phyloP scores from a whole-genome alignment of 2,113 vertebrate genomes.

The Lamprologus sp. region DNA sequence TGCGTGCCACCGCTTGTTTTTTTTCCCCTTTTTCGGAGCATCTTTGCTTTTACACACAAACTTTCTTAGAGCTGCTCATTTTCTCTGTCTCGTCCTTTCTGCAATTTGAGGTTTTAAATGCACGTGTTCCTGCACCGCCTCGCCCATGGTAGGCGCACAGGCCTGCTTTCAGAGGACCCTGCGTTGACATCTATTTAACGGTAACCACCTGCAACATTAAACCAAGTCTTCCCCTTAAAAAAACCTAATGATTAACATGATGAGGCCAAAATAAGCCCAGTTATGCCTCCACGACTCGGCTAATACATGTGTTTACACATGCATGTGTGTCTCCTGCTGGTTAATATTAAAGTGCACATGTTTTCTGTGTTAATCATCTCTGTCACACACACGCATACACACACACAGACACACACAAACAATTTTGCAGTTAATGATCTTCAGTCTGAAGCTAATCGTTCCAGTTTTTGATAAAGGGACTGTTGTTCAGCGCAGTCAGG shows the following conservation, averaged over 20 bases:
- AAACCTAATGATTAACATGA: background rate
- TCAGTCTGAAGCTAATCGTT: conserved; percentile 32
- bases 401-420: background rate
- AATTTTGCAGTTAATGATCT: conserved; percentile 23
- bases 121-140: conserved; percentile 7
- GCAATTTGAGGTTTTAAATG: conserved; percentile 37
- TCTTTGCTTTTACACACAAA: background rate
- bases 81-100: conserved; percentile 11
- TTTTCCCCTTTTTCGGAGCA: background rate
- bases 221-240: background rate
- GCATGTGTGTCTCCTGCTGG: background rate
- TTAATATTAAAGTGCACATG: conserved; percentile 28
- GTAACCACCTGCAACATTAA: background rate
- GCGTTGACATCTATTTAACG: background rate
- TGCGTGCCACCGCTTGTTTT: background rate
- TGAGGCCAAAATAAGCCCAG: background rate
- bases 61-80: conserved; percentile 22
- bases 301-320: background rate
- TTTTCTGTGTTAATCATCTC: conserved; percentile 29
- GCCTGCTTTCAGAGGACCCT: background rate
- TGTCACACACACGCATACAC: background rate
- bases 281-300: background rate
- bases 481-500: conserved; percentile 34
- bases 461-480: conserved; percentile 35
- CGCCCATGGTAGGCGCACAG: background rate